Base-by-base conservation (phyloP, 2,888 invertebrate species). In the Cheilosia pagana region DNA sequence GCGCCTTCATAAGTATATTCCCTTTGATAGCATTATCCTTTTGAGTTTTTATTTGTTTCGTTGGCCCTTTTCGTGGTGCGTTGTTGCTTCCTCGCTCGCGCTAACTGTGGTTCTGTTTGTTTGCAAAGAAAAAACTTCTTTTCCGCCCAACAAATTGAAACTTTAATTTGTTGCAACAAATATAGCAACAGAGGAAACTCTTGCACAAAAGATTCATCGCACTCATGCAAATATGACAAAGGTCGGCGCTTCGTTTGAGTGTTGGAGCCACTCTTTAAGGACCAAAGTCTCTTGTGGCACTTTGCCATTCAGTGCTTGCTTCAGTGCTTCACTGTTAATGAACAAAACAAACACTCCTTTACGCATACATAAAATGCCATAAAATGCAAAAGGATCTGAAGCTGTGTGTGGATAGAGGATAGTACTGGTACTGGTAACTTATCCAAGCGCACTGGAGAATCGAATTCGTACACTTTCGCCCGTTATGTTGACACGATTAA, bases 21-120 rank as follows among this genome's bases (percentile, higher is more conserved):
- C 79, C 83, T 85, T 85, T 85, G 83, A 85, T 75, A 81, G 55
- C 75, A 74, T 83, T 79, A 81, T 81, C 77, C 81, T 77, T 81
- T 77, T 63, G 79, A 74, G 70, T 63, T 76, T 60, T 35, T 45
- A 23, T 57, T 75, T 63, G n/a, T 62, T 55, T 45, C 70, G 35
- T 77, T 70, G 60, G 53, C 57, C 39, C 23, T 50, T 53, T 53
- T 23, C 16, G 72, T 62, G 52, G 52, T 45, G 48, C 55, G 28
- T 50, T 71, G 53, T 53, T 71, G 48, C 31, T 63, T 48, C 50
- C 53, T 57, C 23, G 19, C 57, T 8, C 57, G 19, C 70, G 12
- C 31, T 28, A 8, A 10, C 16, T 63, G 12, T 53, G 45, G 7
- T 6, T 39, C 1, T 41, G 3, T 65, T 43, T 52, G 28, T 21